Base-by-base conservation (phyloP, 1,140 invertebrate genomes). In the Propsilocerus akamusi region DNA sequence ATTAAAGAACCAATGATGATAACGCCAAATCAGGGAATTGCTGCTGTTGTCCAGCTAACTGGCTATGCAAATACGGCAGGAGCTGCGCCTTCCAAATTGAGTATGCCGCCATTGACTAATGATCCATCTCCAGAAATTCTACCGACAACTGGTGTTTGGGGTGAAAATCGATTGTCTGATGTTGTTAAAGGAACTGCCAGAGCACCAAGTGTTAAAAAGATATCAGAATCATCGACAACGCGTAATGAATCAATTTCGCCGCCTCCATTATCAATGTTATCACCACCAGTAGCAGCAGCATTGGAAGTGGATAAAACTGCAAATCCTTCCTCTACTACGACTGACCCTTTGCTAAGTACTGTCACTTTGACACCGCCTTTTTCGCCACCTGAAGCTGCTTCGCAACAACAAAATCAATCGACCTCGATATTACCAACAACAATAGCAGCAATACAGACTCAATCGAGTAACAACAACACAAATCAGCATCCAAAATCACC, bases 171-270 rank as follows among this genome's bases (percentile, higher is more conserved):
- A 59, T 66, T 87, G 54, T 78, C 85, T 4, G 85, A 88, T 64
- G 83, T 88, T 26, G 84, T 88, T 20, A 86, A 85, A 60, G 81
- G 81, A 51, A 81, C 76, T 26, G 77, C 75, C 20, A 80, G 79
- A n/a, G n/a, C n/a, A n/a, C n/a, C n/a, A n/a, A n/a, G n/a, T n/a
- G n/a, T n/a, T n/a, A n/a, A n/a, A 58, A 57, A 68, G 25, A 76
- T 71, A 62, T 64, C 62, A 66, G 70, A 58, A 62, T 69, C 51
- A 60, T 65, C 52, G 56, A 37, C 60, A 61, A 49, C 49, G 55
- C 34, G 52, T 52, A 46, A 51, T 52, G 12, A 55, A 49, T 23
- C 57, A 52, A 22, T 51, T 54, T 47, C 53, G 56, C 49, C 58
- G 55, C 11, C 60, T 60, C 50, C 57, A 57, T 53, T 51, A 52